phyloP scores from a whole-genome alignment of 64 coral and sea anemone genomes.

The Dendrophyllia cribrosa region DNA sequence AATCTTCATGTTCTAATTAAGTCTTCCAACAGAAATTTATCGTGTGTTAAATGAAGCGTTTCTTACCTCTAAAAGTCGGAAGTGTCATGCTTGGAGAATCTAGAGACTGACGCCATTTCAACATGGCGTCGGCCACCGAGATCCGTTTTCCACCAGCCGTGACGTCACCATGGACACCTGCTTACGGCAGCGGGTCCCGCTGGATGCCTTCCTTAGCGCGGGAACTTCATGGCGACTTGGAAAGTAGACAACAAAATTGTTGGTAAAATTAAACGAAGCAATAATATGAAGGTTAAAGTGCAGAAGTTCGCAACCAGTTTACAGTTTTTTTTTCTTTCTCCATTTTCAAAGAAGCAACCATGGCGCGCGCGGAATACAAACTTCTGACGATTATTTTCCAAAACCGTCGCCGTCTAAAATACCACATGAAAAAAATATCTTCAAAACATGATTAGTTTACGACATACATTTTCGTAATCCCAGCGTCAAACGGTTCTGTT shows the following conservation, averaged over 20 bases:
- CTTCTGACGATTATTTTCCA: too few species aligned
- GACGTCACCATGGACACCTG: constrained; percentile 36
- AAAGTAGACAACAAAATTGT: too few species aligned
- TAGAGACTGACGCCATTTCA: constrained; percentile 28
- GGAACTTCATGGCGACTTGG: background rate
- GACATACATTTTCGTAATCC: too few species aligned
- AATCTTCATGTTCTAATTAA: background rate
- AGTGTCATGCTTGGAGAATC: constrained; percentile 38
- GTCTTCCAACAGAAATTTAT: background rate
- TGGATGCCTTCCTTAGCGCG: background rate
- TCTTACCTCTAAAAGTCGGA: constrained; percentile 31
- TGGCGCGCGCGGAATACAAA: too few species aligned
- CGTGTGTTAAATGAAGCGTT: constrained; percentile 19
- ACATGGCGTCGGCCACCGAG: background rate
- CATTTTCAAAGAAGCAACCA: too few species aligned
- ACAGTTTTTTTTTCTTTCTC: too few species aligned
- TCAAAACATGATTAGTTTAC: too few species aligned
- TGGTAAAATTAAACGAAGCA: too few species aligned
- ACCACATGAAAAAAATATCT: too few species aligned
- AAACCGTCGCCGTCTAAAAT: too few species aligned
- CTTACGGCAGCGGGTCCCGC: background rate
- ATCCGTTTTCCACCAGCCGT: constrained; percentile 10
- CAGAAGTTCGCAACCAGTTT: too few species aligned
- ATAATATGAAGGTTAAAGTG: background rate
- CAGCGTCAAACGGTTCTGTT: too few species aligned